A percentile compares a stretch with the other conserved stretches of the same genome.
Evolutionary conservation across 1,140 invertebrate genomes (phyloP).

Genomic region (Camponotus pennsylvanicus): DNA sequence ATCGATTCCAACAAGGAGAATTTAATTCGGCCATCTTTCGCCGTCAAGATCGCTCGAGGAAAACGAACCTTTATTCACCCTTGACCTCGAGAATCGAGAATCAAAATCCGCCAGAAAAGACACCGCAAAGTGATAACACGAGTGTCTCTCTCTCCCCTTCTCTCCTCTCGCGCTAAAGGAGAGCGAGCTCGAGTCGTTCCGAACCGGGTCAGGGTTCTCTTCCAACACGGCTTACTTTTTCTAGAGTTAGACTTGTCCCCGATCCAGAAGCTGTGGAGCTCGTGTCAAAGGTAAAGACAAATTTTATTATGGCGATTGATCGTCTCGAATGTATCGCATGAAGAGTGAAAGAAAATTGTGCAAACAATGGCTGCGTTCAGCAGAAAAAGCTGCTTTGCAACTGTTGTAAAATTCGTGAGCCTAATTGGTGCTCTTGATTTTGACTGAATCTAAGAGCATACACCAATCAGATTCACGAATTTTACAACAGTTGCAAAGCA

Average conservation of each 20-base stretch:
- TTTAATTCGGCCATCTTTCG: neutral
- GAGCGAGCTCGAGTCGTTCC: slow-evolving; percentile 20
- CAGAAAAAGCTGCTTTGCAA: too few species aligned
- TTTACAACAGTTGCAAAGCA: too few species aligned
- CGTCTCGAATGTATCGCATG: neutral
- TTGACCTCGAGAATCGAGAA: neutral
- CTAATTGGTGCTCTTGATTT: too few species aligned
- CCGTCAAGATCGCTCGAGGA: neutral
- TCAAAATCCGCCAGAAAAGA: slow-evolving; percentile 25
- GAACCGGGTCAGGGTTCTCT: slow-evolving; percentile 49
- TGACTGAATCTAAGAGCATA: too few species aligned
- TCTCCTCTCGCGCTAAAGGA: neutral
- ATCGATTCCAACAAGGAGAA: slow-evolving; percentile 27
- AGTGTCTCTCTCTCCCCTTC: neutral
- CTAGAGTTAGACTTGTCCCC: slow-evolving; percentile 3
- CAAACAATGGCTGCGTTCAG: too few species aligned
- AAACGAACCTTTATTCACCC: neutral
- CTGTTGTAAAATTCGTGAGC: too few species aligned
- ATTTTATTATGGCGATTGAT: slow-evolving; percentile 16
- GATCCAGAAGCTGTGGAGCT: slow-evolving; percentile 1
- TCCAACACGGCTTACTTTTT: slow-evolving; percentile 42
- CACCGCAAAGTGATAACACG: neutral
- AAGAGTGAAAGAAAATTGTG: neutral
- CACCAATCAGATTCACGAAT: too few species aligned
- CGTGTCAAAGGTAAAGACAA: slow-evolving; percentile 38